These are phyloP conservation scores for Simalia tracyae DNA, from an alignment of 2,797 vertebrate species.

Conservation along the genomic window DNA sequence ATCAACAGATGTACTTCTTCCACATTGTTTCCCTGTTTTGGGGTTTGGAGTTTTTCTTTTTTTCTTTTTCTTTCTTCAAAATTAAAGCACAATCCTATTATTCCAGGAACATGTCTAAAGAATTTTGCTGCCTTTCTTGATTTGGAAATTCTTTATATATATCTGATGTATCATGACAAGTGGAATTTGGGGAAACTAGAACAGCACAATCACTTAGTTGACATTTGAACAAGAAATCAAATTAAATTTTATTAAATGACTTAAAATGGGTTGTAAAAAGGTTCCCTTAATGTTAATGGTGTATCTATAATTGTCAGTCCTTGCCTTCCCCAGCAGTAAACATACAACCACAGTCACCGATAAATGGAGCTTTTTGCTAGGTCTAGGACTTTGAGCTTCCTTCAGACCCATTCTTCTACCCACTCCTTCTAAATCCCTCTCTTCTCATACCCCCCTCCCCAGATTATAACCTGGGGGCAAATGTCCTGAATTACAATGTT, in stretches of 20 bases:
- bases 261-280: neutral
- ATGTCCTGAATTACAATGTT: neutral
- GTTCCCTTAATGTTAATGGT: neutral
- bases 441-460: neutral
- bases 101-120: neutral
- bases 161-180: neutral
- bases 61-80: neutral
- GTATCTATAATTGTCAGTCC: neutral
- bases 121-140: neutral
- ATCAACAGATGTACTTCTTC: neutral
- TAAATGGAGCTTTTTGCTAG: neutral
- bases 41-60: neutral
- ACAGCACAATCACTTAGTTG: neutral
- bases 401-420: neutral
- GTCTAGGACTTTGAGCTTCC: neutral
- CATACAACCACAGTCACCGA: neutral
- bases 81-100: neutral
- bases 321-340: neutral
- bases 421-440: neutral
- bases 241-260: neutral
- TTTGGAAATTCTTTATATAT: neutral
- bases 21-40: neutral
- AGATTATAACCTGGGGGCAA: neutral
- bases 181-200: neutral
- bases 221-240: neutral